Conservation (phyloP, 2,113 vertebrate genomes). For the Pao palembangensis region DNA sequence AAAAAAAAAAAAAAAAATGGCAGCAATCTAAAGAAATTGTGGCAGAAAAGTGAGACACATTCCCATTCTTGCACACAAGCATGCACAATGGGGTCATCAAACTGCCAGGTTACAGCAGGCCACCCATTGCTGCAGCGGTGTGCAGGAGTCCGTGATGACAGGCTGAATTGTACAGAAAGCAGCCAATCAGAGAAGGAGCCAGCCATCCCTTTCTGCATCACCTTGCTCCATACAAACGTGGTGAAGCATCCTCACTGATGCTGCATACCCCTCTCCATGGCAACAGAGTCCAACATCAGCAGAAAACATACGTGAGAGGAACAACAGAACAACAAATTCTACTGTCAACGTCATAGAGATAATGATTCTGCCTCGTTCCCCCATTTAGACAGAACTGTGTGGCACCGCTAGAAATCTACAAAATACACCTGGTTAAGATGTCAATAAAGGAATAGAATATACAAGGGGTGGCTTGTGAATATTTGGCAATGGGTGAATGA, state of each 20-base stretch:
- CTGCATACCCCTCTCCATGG: conserved; percentile 62
- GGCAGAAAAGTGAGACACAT: no score
- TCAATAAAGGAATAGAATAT: background rate
- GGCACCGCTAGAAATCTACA: no score
- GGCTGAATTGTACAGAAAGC: conserved; percentile 8
- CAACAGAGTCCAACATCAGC: conserved; percentile 69
- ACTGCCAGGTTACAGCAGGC: conserved; percentile 64
- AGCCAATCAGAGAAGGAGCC: conserved; percentile 51
- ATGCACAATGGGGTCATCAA: conserved; percentile 62
- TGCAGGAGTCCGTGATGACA: conserved; percentile 46
- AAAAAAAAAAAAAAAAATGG: no score
- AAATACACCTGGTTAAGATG: no score
- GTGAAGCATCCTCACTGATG: conserved; percentile 37
- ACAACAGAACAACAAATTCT: background rate
- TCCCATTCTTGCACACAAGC: conserved; percentile 12
- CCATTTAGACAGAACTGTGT: no score
- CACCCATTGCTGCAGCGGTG: conserved; percentile 41
- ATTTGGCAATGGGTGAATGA: conserved; percentile 13
- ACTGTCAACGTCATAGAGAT: background rate
- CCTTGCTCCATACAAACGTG: conserved; percentile 34
- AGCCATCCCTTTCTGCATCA: conserved; percentile 49
- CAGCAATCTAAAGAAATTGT: no score
- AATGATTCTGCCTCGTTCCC: no score
- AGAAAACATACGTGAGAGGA: conserved; percentile 47
- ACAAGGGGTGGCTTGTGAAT: background rate